phyloP scores from a whole-genome alignment of 2,797 vertebrate species.

The Anguilla anguilla region DNA sequence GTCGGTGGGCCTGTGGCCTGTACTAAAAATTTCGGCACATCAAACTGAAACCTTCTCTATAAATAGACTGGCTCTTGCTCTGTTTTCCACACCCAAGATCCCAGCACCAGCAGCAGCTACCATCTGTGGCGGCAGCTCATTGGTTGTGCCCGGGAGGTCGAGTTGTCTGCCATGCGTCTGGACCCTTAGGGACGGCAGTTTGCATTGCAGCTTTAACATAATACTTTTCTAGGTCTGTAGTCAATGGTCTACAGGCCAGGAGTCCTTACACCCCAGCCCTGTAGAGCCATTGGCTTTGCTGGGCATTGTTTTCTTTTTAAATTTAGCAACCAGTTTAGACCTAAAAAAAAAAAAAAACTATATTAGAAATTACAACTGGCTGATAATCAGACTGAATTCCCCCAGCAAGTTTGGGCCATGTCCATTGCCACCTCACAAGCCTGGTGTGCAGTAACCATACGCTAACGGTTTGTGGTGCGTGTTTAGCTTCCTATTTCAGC shows the following conservation, averaged over 20 bases:
- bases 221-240: neutral
- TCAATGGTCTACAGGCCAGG: neutral
- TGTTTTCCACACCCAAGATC: neutral
- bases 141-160: neutral
- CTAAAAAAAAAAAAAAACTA: neutral
- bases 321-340: neutral
- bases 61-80: neutral
- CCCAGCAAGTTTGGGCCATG: neutral
- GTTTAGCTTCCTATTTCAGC: neutral
- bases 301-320: neutral
- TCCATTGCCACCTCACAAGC: neutral
- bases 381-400: neutral
- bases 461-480: neutral
- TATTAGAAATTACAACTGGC: neutral
- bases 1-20: neutral
- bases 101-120: neutral
- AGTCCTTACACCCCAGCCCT: neutral
- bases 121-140: neutral
- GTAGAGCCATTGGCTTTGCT: neutral
- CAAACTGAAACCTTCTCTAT: neutral
- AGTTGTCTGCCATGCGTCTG: neutral
- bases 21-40: neutral
- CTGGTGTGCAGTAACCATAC: neutral
- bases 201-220: neutral
- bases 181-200: neutral